Conservation (phyloP, 2,888 invertebrate genomes). For the Caenorhabditis uteleia region DNA sequence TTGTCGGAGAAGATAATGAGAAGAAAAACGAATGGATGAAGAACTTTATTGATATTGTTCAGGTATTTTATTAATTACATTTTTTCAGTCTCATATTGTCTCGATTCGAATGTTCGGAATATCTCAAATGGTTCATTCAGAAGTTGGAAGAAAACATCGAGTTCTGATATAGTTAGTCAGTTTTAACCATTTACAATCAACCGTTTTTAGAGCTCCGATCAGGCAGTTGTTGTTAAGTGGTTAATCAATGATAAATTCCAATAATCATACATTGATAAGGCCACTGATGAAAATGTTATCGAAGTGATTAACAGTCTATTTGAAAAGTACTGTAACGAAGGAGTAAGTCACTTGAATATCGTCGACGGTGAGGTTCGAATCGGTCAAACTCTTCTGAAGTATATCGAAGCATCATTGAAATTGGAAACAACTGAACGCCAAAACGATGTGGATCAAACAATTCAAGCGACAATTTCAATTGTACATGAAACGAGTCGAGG, state of each 20-base stretch:
- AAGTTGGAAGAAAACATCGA: conserved; percentile 9
- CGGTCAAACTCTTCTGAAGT: too few species aligned
- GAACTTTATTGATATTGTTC: conserved; percentile 6
- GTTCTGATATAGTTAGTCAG: too few species aligned
- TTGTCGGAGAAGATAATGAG: conserved; percentile 4
- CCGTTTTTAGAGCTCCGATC: conserved; percentile 6
- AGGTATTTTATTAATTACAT: conserved; percentile 1
- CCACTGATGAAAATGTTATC: conserved; percentile 1
- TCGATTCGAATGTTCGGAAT: conserved; percentile 7
- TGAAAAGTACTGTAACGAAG: too few species aligned
- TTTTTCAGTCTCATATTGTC: conserved; percentile 12
- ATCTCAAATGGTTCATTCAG: conserved; percentile 10
- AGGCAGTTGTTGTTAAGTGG: conserved; percentile 23
- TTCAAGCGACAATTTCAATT: conserved; percentile 96
- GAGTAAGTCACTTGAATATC: too few species aligned
- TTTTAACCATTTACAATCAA: not conserved
- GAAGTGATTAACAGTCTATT: too few species aligned
- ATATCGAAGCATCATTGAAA: too few species aligned
- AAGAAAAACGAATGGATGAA: conserved; percentile 18
- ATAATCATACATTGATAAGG: not conserved
- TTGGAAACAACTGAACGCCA: too few species aligned
- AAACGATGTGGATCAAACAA: conserved; percentile 92
- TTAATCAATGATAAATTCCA: conserved; percentile 17
- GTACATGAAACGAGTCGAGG: conserved; percentile 94
- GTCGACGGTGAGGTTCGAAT: too few species aligned